Conservation (phyloP, 2,888 invertebrate genomes). For the Drosophila villosipedis region DNA sequence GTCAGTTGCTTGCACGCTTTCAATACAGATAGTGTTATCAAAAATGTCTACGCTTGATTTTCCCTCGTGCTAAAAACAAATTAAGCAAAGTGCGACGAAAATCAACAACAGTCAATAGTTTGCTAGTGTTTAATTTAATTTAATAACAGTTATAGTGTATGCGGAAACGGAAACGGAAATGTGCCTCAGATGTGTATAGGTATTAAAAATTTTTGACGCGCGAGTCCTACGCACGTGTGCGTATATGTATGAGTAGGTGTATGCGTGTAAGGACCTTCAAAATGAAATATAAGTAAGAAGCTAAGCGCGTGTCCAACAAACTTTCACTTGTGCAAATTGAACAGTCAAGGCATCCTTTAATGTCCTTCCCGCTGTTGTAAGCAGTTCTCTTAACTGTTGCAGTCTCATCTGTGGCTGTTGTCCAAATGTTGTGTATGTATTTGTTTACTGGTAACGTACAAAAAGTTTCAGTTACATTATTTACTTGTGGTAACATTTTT, state of each 20-base stretch:
- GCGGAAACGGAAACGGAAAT: slow-evolving; percentile 60
- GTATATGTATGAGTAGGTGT: slow-evolving; percentile 23
- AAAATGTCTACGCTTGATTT: slow-evolving; percentile 30
- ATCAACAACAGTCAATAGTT: slow-evolving; percentile 11
- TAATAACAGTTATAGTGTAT: slow-evolving; percentile 26
- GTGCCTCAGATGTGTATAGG: slow-evolving; percentile 45
- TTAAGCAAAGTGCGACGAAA: slow-evolving; percentile 28
- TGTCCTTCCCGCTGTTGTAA: slow-evolving; percentile 1
- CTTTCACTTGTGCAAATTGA: slow-evolving; percentile 58
- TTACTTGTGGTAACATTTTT: slow-evolving; percentile 46
- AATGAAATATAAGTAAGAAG: slow-evolving; percentile 63
- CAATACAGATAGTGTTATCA: slow-evolving; percentile 1
- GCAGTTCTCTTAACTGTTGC: slow-evolving; percentile 13
- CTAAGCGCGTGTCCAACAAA: slow-evolving; percentile 66
- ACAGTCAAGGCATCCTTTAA: slow-evolving; percentile 36
- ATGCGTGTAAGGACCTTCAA: slow-evolving; percentile 63
- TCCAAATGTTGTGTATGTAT: background rate
- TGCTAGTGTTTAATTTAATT: background rate
- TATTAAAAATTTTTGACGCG: slow-evolving; percentile 31
- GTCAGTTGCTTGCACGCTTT: slow-evolving; percentile 46
- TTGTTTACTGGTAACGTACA: slow-evolving; percentile 2
- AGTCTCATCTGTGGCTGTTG: slow-evolving; percentile 1
- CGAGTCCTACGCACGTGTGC: slow-evolving; percentile 40
- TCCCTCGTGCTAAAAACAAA: slow-evolving; percentile 49
- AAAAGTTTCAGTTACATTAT: slow-evolving; percentile 56